phyloP scores from a whole-genome alignment of 2,888 invertebrate species.

The Argyra leucocephala region DNA sequence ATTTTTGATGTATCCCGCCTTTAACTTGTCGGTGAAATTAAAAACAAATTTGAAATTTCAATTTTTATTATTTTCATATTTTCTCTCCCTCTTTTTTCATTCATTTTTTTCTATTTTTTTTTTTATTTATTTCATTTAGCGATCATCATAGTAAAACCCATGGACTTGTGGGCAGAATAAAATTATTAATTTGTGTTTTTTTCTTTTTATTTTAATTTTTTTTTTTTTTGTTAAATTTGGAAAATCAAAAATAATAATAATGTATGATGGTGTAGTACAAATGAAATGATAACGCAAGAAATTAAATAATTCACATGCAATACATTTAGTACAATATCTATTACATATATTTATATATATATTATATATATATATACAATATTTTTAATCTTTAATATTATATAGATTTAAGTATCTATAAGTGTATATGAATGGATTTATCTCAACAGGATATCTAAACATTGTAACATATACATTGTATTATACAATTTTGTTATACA shows the following conservation, averaged over 20 bases:
- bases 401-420: background rate
- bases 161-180: background rate
- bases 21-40: constrained; percentile 1
- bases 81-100: too few relatives aligned
- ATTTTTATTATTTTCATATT: too few relatives aligned
- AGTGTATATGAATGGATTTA: background rate
- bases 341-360: background rate
- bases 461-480: too few relatives aligned
- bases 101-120: too few relatives aligned
- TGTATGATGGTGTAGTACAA: background rate
- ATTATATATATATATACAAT: background rate
- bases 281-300: constrained; percentile 1
- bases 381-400: too few relatives aligned
- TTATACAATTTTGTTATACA: too few relatives aligned
- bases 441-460: constrained; percentile 1
- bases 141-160: background rate
- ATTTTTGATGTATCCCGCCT: constrained; percentile 1
- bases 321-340: background rate
- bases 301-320: background rate
- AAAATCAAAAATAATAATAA: background rate
- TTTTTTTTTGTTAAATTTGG: too few relatives aligned
- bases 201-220: background rate
- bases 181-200: background rate
- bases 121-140: background rate
- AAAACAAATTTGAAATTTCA: background rate